Evolutionary conservation across 1,140 invertebrate genomes (phyloP), one percentile per base, ranked within the genome.

Genomic region (Drosophila lowei): DNA sequence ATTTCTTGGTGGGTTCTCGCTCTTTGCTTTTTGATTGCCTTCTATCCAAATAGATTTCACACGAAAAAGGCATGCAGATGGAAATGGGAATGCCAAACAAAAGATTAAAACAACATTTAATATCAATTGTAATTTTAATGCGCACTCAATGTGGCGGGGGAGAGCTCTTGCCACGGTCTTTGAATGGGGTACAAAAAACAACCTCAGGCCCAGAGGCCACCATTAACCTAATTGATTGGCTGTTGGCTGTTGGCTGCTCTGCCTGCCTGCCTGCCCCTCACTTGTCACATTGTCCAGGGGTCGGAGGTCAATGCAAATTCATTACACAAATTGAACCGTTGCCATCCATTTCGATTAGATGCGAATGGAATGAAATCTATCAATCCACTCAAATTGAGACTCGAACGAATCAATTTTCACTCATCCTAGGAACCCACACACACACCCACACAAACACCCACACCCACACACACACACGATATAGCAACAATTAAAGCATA

Each of bases 151-250:
- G 18, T 7, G 25, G 15, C 28, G 18, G 21, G 9, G 23, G 18
- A 23, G 25, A 16, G 21, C 15, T 13, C 34, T 13, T 38, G 34
- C 11, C 34, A 13, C 4, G 34, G 34, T 13, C 34, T 13, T 13
- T 38, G 34, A 38, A 38, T 11, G 4, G 34, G n/a, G 8, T 15
- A n/a, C 11, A 56, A 44, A 41, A 11, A 6, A 5, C 18, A 3
- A 43, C 11, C 16, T 30, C 34, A 15, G 34, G 57, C 70, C 28
- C 50, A 44, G 58, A 34, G 57, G 34, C 9, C 56, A 53, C 60
- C 63, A 84, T 84, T 85, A 84, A 72, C 66, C 25, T 80, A 84
- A 84, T 84, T 84, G 72, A 80, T 84, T 72, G 66, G 66, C 44
- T 25, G 23, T 25, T 25, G 23, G 23, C 23, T 25, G 5, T 4